Base-by-base conservation (phyloP, 2,113 vertebrate species). In the Dipodomys ordii region DNA sequence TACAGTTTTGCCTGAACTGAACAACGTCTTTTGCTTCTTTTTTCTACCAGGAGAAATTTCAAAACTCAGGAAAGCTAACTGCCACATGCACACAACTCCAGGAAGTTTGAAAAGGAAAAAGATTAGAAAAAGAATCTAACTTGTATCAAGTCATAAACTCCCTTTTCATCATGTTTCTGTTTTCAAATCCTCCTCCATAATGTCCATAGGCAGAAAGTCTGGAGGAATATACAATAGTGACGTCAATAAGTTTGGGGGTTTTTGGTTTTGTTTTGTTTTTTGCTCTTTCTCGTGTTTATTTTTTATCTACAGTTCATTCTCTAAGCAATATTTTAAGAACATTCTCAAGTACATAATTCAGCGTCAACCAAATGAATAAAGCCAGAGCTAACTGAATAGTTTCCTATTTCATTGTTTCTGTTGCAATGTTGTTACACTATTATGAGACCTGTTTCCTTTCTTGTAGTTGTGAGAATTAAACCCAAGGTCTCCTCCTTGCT, bases 291-390 rank as follows among this genome's bases (percentile, higher is more conserved):
- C 16, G 27, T 22, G 57, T 44, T 84, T 78, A 11, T 35, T 87
- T 35, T 35, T 35, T 35, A 81, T 15, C 46, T 86, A 60, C 7
- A 71, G 67, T 83, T 53, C 22, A 78, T 69, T 78, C 46, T 44
- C 86, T 83, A 18, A 88, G 93, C 12, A 88, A 30, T 74, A 92
- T 91, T 92, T 79, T 64, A 72, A 32, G 3, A 78, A n/a, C 6
- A 84, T 23, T 95, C 74, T 92, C 8, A 73, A 72, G 30, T 39
- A 81, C 46, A 57, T 89, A 94, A 87, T 44, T 74, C 27, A 73
- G 62, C 32, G 71, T 82, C 82, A 85, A 57, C 30, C 30, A 86
- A 64, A 35, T 60, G 13, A 65, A 87, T 77, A 67, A 93, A 91
- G 15, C 68, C 64, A 92, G 87, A 81, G 46, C 39, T 87, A 87